Percentiles rank a stretch among this genome's conserved stretches.
Conservation (phyloP, 2,113 vertebrate species). For the Bos indicus region DNA sequence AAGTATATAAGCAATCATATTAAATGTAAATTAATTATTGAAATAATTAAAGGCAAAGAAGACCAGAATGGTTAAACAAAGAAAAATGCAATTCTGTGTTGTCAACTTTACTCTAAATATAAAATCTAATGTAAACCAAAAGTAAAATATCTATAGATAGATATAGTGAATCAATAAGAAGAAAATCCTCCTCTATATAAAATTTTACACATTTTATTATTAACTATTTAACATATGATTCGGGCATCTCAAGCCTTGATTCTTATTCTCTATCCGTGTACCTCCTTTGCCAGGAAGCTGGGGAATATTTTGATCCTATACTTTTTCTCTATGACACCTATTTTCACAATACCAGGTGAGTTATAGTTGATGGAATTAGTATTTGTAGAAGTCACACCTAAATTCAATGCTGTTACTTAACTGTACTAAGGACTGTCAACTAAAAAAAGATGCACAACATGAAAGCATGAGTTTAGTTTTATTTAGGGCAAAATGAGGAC, state of each 20-base stretch:
- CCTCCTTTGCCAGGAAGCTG: background rate
- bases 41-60: background rate
- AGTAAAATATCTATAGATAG: background rate
- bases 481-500: background rate
- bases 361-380: background rate
- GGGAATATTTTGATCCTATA: background rate
- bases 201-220: background rate
- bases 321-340: background rate
- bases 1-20: background rate
- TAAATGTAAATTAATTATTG: background rate
- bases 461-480: background rate
- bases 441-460: background rate
- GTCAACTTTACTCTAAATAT: background rate
- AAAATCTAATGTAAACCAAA: background rate
- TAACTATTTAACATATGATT: background rate
- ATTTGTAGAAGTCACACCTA: background rate
- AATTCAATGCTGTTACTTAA: background rate
- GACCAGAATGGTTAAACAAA: background rate
- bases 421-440: background rate
- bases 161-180: background rate
- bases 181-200: background rate
- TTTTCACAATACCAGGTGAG: background rate
- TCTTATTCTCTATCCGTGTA: no score
- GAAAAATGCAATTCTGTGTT: background rate
- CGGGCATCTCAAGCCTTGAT: background rate